Percentiles rank a stretch among this genome's conserved stretches.
Conservation (phyloP, 2,113 vertebrate genomes). For the Thermophis baileyi region DNA sequence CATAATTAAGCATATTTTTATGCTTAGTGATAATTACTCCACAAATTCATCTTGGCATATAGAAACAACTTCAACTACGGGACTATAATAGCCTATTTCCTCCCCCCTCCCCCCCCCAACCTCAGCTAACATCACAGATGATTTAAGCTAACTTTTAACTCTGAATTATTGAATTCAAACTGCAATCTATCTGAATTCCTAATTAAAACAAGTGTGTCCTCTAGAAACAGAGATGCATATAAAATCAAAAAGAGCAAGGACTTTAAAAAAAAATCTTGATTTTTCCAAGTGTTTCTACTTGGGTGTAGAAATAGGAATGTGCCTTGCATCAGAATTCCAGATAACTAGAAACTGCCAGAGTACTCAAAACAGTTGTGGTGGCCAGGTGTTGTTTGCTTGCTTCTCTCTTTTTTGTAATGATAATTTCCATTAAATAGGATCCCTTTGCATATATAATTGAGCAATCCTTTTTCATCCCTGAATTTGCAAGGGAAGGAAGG, state of each 20-base stretch:
- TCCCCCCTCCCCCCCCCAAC: background rate
- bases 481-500: background rate
- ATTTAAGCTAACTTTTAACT: background rate
- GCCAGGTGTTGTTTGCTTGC: background rate
- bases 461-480: background rate
- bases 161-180: background rate
- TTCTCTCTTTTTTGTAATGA: background rate
- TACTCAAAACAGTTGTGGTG: background rate
- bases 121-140: background rate
- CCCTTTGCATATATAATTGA: background rate
- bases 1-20: background rate
- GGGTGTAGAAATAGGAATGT: background rate
- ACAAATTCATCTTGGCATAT: background rate
- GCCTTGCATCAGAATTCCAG: background rate
- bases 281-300: background rate
- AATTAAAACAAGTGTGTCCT: background rate
- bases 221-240: background rate
- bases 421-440: background rate
- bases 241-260: background rate
- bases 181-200: background rate
- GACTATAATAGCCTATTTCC: background rate
- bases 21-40: background rate
- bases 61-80: background rate
- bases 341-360: background rate
- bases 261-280: background rate